Base-by-base conservation (phyloP, 2,888 invertebrate genomes). In the Coenonympha arcania region DNA sequence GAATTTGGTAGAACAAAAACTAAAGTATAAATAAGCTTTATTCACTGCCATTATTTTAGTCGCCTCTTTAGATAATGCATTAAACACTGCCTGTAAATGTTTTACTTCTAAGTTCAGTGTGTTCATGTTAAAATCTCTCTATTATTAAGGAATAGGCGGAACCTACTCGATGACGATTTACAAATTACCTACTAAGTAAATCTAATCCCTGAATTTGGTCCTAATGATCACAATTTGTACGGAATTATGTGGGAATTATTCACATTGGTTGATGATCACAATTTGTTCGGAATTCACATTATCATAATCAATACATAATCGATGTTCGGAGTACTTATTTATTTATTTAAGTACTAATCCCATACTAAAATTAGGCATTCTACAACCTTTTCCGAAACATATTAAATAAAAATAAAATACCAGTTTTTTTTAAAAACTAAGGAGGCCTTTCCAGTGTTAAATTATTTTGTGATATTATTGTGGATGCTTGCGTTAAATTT, bases 1-100 rank as follows among this genome's bases (percentile, higher is more conserved):
- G 91, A 91, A 69, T 90, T 91, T 60, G 89, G 89, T 62, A 90
- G 89, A 82, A 90, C 89, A 63, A 81, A 83, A 65, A 71, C 73
- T 66, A 76, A 78, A 72, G 75, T 70, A 60, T 84, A 77, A 76
- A 48, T 54, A 50, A 54, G 57, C 62, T 59, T 66, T 60, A 51
- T 68, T 68, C 72, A 82, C 76, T 82, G 85, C 85, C 84, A 85
- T 86, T 80, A 77, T 66, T 71, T 74, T 77, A 80, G 74, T 79
- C 71, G 82, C 81, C 79, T 83, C 80, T 78, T 76, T 76, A 64
- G 76, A 72, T 66, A 63, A 47, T 50, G 50, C 45, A 54, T 50
- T 48, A 40, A 49, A 42, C 18, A 24, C 31, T 39, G 44, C 15
- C 33, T 39, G 20, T 41, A 37, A 13, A 37, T 50, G 47, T 50